Evolutionary conservation across 2,797 vertebrate species (phyloP).

Genomic region (Pseudochirops corinnae): DNA sequence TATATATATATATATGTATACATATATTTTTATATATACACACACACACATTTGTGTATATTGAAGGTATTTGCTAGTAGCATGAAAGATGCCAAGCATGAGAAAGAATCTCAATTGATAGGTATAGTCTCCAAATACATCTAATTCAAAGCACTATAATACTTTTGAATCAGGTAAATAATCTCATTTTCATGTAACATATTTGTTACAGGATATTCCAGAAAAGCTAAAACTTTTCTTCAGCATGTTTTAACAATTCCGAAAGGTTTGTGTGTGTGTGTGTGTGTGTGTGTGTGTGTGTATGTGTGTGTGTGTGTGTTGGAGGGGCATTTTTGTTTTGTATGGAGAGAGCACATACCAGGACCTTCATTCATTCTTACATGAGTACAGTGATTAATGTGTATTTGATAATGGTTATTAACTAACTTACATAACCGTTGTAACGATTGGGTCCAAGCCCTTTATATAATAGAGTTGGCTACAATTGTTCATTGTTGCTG

Average conservation of each 20-base stretch:
- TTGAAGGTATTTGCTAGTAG: not conserved
- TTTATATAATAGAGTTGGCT: not conserved
- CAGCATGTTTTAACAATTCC: not conserved
- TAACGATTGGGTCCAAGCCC: not conserved
- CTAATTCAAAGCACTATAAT: not conserved
- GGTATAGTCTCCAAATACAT: not conserved
- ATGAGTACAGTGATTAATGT: not conserved
- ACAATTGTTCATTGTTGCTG: not conserved
- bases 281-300: not conserved
- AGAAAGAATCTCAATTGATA: not conserved
- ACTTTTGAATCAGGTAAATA: not conserved
- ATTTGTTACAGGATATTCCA: not conserved
- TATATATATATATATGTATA: too few species aligned
- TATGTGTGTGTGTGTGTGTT: not conserved
- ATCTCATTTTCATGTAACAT: not conserved
- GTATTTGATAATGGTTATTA: not conserved
- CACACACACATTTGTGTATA: too few species aligned
- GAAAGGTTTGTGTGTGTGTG: not conserved
- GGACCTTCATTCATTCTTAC: not conserved
- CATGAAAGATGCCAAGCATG: not conserved
- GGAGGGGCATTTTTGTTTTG: not conserved
- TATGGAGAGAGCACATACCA: too few species aligned
- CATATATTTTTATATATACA: too few species aligned
- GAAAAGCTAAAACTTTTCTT: not conserved
- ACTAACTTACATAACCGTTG: not conserved